phyloP scores from a whole-genome alignment of 1,140 invertebrate genomes.

The Diachasmimorpha longicaudata region DNA sequence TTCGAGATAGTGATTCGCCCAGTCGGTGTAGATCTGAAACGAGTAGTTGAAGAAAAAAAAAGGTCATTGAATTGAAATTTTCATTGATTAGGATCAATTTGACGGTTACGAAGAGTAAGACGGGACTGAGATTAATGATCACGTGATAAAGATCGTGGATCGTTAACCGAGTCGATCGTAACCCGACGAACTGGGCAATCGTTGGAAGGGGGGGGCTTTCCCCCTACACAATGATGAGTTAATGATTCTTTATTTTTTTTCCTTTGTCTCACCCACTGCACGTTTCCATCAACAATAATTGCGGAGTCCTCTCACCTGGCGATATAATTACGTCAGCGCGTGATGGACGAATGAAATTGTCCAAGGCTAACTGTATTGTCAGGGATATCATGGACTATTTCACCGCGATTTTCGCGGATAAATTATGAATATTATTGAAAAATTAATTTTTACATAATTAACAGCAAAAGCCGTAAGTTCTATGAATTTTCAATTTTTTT shows the following conservation, averaged over 20 bases:
- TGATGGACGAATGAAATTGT: neutral
- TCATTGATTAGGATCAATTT: slow-evolving; percentile 8
- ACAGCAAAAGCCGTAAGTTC: too few species aligned
- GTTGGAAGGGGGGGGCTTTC: too few species aligned
- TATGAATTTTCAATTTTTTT: too few species aligned
- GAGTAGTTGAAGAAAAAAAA: neutral
- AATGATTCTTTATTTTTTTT: neutral
- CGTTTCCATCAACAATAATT: neutral
- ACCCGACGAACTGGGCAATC: neutral
- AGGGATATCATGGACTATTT: too few species aligned
- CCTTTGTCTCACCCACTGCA: neutral
- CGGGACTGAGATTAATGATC: slow-evolving; percentile 17
- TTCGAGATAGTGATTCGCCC: slow-evolving; percentile 97
- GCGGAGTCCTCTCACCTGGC: neutral
- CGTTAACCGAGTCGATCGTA: neutral
- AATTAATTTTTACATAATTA: too few species aligned
- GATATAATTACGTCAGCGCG: neutral
- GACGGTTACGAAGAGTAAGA: neutral
- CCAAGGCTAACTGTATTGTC: neutral
- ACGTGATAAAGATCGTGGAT: neutral
- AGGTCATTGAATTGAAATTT: neutral
- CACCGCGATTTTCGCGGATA: too few species aligned
- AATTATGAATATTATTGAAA: too few species aligned
- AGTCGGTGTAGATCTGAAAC: slow-evolving; percentile 93
- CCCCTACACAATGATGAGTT: neutral